These are phyloP conservation scores for Phasianus colchicus DNA, from an alignment of 2,113 vertebrate genomes.

Conservation along the genomic window DNA sequence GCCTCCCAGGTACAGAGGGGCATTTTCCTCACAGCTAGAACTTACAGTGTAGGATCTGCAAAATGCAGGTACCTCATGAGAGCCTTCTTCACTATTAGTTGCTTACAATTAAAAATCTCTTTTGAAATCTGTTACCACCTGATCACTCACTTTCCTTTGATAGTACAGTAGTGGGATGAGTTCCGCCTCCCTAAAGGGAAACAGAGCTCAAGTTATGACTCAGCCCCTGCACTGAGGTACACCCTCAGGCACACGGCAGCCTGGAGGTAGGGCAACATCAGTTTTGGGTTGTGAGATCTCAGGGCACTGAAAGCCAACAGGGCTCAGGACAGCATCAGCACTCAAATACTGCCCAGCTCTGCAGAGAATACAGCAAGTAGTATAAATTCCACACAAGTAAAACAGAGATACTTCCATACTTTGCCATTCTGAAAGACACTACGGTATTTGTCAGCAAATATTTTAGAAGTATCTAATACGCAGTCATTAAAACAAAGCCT, in stretches of 20 bases:
- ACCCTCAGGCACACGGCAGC: background rate
- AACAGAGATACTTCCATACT: fast-evolving
- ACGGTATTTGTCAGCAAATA: background rate
- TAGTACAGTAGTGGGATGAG: background rate
- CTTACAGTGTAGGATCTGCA: background rate
- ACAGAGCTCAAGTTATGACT: background rate
- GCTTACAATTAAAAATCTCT: background rate
- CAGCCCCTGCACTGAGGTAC: background rate
- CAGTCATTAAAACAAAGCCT: background rate
- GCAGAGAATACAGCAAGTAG: background rate
- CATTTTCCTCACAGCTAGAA: background rate
- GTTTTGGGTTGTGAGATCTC: background rate
- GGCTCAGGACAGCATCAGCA: background rate
- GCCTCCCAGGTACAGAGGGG: background rate
- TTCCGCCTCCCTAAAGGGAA: background rate
- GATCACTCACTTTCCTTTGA: background rate
- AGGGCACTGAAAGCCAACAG: background rate
- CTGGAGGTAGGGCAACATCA: background rate
- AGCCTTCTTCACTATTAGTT: background rate
- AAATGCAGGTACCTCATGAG: background rate
- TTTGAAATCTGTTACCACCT: background rate
- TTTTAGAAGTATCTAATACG: background rate
- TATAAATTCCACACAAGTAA: background rate
- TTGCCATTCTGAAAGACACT: background rate
- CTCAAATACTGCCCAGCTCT: background rate